These are phyloP conservation scores for Muntiacus reevesi DNA, from an alignment of 2,113 vertebrate species.

Conservation along the genomic window DNA sequence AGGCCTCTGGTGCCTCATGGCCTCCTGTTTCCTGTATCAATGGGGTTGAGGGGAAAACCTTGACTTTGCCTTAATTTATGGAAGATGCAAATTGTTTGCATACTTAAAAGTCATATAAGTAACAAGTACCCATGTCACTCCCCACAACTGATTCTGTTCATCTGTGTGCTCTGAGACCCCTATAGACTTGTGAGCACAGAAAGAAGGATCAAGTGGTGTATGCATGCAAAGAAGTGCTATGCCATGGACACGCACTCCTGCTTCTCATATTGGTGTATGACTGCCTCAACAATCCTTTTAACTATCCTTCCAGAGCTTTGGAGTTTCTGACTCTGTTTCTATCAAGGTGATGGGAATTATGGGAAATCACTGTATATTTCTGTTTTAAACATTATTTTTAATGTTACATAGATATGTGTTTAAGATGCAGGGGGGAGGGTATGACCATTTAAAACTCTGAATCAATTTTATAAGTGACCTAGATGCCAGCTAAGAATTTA, in stretches of 20 bases:
- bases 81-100: background rate
- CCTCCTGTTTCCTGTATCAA: background rate
- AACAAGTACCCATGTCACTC: background rate
- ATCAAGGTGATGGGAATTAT: background rate
- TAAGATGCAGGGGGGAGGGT: accelerated
- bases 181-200: background rate
- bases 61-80: background rate
- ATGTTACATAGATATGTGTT: background rate
- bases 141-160: background rate
- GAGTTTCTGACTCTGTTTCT: background rate
- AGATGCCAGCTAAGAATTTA: constrained; percentile 19
- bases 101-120: background rate
- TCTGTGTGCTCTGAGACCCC: no score
- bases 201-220: background rate
- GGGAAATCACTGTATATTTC: background rate
- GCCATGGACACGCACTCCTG: background rate
- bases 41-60: background rate
- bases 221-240: no score
- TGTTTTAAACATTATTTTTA: background rate
- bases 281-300: background rate
- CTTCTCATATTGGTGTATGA: background rate
- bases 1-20: background rate
- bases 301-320: background rate
- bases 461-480: constrained; percentile 13
- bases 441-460: background rate